These are phyloP conservation scores for Gymnothorax javanicus DNA, from an alignment of 2,797 vertebrate genomes.

Conservation along the genomic window DNA sequence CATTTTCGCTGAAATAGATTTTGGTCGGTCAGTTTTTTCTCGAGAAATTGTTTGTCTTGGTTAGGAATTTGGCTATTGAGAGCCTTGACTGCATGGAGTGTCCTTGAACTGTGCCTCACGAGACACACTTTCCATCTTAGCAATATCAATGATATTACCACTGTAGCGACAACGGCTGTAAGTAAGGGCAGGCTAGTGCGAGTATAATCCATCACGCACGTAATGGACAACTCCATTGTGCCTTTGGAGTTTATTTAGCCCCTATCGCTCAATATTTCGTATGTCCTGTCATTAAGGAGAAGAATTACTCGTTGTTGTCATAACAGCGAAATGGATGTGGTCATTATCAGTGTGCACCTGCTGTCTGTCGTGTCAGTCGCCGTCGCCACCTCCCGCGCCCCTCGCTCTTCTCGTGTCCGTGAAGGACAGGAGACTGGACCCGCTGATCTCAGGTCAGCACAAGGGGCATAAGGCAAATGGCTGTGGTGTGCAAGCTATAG, in stretches of 20 bases:
- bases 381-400: constrained; percentile 52
- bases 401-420: constrained; percentile 53
- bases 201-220: constrained; percentile 19
- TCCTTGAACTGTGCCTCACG: constrained; percentile 1
- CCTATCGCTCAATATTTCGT: neutral
- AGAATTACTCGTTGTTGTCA: constrained; percentile 52
- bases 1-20: neutral
- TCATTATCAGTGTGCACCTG: constrained; percentile 63
- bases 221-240: constrained; percentile 14
- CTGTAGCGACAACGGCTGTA: neutral
- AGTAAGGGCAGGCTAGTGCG: neutral
- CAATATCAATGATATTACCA: neutral
- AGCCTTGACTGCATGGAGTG: neutral
- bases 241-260: constrained; percentile 19
- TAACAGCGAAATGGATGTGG: constrained; percentile 67
- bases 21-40: neutral
- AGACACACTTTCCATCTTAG: neutral
- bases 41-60: neutral
- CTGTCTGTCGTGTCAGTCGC: constrained; percentile 61
- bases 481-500: constrained; percentile 10
- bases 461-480: constrained; percentile 27
- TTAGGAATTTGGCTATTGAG: neutral
- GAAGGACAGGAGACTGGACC: constrained; percentile 28
- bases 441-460: constrained; percentile 41
- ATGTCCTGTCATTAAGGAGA: constrained; percentile 22